These are phyloP conservation scores for Mormyrus hasselquistii DNA, from an alignment of 2,797 vertebrate species.

Conservation along the genomic window DNA sequence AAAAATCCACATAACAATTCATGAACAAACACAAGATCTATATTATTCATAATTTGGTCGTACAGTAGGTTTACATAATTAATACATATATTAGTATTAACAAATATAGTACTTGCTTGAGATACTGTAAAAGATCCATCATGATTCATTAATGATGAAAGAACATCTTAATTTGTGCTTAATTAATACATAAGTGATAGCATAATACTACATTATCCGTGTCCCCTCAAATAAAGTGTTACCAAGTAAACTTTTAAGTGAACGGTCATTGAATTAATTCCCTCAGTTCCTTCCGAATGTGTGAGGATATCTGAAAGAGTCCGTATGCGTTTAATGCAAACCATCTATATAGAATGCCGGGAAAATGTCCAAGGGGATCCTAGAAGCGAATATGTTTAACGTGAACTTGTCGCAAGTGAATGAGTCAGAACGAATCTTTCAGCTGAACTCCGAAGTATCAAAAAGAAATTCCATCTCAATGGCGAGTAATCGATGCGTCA, in stretches of 20 bases:
- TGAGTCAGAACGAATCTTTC: not conserved
- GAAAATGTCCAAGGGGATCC: not conserved
- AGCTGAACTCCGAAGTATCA: not conserved
- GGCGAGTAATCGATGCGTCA: constrained; percentile 1
- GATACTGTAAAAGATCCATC: not conserved
- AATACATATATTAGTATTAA: not conserved
- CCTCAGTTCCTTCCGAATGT: not conserved
- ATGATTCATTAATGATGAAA: not conserved
- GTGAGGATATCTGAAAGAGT: not conserved
- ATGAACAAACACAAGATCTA: not conserved
- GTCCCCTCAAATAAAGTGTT: not conserved
- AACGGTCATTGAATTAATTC: not conserved
- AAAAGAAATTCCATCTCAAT: not conserved
- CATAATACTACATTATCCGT: not conserved
- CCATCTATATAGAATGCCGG: not conserved
- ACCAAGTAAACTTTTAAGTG: not conserved
- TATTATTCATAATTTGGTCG: not conserved
- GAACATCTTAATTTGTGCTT: not conserved
- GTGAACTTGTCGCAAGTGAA: not conserved
- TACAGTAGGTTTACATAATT: not conserved
- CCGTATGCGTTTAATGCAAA: not conserved
- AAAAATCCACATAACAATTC: not conserved
- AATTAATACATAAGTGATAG: not conserved
- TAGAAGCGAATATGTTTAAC: not conserved
- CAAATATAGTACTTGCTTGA: not conserved